A percentile compares a stretch with the other conserved stretches of the same genome.
These are phyloP conservation scores for Callimorpha dominula DNA, from an alignment of 2,888 invertebrate genomes.

Conservation along the genomic window DNA sequence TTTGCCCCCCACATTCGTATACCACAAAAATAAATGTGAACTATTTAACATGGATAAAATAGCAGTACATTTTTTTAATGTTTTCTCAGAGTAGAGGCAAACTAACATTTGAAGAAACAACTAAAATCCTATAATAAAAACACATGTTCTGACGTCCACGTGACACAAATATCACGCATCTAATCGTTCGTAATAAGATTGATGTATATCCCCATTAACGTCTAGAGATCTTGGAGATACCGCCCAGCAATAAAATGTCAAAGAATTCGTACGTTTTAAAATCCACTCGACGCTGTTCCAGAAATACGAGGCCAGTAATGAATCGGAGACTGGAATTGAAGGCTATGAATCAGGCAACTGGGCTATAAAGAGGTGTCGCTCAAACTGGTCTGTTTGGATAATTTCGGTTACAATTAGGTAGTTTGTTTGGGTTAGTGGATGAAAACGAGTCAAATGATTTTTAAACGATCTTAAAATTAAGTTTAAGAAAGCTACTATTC, in stretches of 20 bases:
- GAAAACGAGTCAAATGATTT: background rate
- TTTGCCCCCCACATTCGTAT: no score
- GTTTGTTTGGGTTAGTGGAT: background rate
- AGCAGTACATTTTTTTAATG: no score
- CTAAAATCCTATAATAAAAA: conserved; percentile 2
- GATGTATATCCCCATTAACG: conserved; percentile 46
- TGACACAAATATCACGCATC: conserved; percentile 27
- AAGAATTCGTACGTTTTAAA: conserved; percentile 48
- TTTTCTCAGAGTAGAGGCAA: background rate
- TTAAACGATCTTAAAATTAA: no score
- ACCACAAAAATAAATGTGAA: no score
- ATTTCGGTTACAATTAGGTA: conserved; percentile 1
- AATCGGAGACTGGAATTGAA: conserved; percentile 46
- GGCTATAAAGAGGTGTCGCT: conserved; percentile 28
- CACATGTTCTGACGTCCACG: conserved; percentile 16
- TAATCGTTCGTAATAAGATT: conserved; percentile 33
- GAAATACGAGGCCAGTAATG: conserved; percentile 42
- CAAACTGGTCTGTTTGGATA: background rate
- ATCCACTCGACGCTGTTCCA: conserved; percentile 38
- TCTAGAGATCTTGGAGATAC: conserved; percentile 35
- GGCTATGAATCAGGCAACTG: conserved; percentile 42
- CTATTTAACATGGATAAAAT: no score
- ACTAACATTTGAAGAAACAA: conserved; percentile 5
- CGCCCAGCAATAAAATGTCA: conserved; percentile 45
- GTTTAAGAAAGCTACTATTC: no score